Percentiles rank a stretch among this genome's conserved stretches.
Evolutionary conservation across 2,113 vertebrate genomes (phyloP).

Genomic region (Salvelinus alpinus): DNA sequence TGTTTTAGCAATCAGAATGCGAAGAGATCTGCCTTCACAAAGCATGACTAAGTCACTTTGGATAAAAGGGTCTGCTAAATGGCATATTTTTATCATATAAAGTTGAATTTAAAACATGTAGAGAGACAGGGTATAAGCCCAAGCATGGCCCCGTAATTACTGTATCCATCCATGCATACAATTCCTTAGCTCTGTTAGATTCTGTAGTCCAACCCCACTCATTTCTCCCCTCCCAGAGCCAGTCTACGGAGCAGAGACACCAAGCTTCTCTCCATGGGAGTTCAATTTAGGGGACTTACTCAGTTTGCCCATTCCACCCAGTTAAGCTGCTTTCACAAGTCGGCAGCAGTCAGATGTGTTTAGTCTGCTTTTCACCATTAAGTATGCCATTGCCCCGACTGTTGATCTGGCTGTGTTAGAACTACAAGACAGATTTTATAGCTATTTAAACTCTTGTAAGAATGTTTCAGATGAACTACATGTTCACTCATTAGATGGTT

Average conservation of each 20-base stretch:
- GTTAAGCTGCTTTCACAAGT: not conserved
- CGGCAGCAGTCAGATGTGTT: not conserved
- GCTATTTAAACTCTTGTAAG: too few species aligned
- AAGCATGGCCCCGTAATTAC: conserved; percentile 66
- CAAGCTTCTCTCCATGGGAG: conserved; percentile 19
- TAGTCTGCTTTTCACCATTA: not conserved
- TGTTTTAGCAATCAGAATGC: not conserved
- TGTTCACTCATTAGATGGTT: too few species aligned
- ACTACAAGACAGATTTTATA: too few species aligned
- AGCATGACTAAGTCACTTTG: too few species aligned
- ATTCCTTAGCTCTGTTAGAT: conserved; percentile 66
- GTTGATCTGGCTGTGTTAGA: too few species aligned
- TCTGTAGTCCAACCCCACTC: conserved; percentile 46
- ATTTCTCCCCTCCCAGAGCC: conserved; percentile 30
- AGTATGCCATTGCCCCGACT: too few species aligned
- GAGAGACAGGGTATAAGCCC: conserved; percentile 23
- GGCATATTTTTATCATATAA: not conserved
- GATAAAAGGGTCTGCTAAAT: too few species aligned
- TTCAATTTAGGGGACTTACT: not conserved
- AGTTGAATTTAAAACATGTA: not conserved
- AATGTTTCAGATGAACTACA: too few species aligned
- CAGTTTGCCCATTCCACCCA: not conserved
- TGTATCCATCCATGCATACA: conserved; percentile 61
- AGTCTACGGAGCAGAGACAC: conserved; percentile 25
- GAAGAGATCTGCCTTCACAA: too few species aligned